A percentile compares a stretch with the other conserved stretches of the same genome.
These are phyloP conservation scores for Danaus chrysippus DNA, from an alignment of 2,888 invertebrate species.

Conservation along the genomic window DNA sequence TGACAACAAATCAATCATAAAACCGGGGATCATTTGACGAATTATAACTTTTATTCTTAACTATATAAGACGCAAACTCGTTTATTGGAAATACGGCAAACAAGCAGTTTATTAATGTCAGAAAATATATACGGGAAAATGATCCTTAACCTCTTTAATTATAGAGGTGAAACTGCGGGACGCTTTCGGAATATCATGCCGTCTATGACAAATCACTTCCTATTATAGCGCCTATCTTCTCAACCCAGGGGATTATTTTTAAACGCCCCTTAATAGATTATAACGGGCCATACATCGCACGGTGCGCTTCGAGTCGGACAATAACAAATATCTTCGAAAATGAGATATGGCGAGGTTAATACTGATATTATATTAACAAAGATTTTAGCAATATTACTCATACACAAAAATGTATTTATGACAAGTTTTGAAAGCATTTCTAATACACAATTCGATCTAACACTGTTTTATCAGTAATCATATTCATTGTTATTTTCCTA, in stretches of 20 bases:
- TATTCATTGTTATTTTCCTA: no score
- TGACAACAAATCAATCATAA: constrained; percentile 5
- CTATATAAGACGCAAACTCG: constrained; percentile 3
- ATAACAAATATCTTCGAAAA: constrained; percentile 29
- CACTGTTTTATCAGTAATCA: no score
- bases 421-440: no score
- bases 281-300: constrained; percentile 36
- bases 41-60: neutral
- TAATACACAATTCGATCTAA: no score
- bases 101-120: constrained; percentile 4
- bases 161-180: neutral
- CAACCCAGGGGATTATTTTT: constrained; percentile 38
- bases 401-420: no score
- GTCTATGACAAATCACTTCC: constrained; percentile 39
- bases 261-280: constrained; percentile 38
- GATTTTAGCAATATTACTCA: neutral
- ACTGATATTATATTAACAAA: constrained; percentile 6
- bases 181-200: constrained; percentile 9
- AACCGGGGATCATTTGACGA: neutral
- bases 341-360: constrained; percentile 16
- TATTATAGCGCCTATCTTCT: constrained; percentile 42
- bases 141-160: neutral
- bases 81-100: neutral
- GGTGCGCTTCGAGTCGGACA: constrained; percentile 23
- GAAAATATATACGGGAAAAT: neutral